A percentile compares a stretch with the other conserved stretches of the same genome.
phyloP scores from a whole-genome alignment of 2,797 vertebrate genomes.

The Siniperca obscura region DNA sequence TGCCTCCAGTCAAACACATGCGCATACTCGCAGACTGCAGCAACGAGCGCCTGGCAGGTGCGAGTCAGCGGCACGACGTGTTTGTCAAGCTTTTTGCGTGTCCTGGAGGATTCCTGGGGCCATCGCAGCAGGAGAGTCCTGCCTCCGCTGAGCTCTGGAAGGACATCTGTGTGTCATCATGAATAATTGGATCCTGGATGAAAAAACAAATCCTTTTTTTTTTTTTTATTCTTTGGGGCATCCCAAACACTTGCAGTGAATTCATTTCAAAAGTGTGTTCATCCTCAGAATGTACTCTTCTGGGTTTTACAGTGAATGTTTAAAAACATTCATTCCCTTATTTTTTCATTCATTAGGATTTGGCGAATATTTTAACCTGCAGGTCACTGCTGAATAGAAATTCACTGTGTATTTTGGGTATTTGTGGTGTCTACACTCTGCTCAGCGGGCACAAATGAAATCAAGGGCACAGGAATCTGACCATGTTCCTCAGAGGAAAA shows the following conservation, averaged over 20 bases:
- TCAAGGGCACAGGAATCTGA: not conserved
- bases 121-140: conserved; percentile 21
- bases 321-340: not conserved
- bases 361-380: conserved; percentile 1
- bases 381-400: conserved; percentile 8
- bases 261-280: conserved; percentile 3
- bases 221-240: conserved; percentile 4
- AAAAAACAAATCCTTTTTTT: not conserved
- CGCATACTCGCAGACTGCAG: not conserved
- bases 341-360: conserved; percentile 12
- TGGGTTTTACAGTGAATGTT: conserved; percentile 21
- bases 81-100: conserved; percentile 31
- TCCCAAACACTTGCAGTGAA: not conserved
- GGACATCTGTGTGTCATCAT: not conserved
- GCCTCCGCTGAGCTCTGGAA: conserved; percentile 1
- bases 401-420: not conserved
- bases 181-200: conserved; percentile 11
- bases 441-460: not conserved
- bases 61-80: not conserved
- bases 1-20: conserved; percentile 16
- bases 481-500: not conserved
- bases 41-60: not conserved
- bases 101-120: conserved; percentile 20
- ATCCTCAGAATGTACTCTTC: not conserved
- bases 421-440: not conserved